Percentiles rank a stretch among this genome's conserved stretches.
phyloP scores from a whole-genome alignment of 2,113 vertebrate species.

The Chroicocephalus ridibundus region DNA sequence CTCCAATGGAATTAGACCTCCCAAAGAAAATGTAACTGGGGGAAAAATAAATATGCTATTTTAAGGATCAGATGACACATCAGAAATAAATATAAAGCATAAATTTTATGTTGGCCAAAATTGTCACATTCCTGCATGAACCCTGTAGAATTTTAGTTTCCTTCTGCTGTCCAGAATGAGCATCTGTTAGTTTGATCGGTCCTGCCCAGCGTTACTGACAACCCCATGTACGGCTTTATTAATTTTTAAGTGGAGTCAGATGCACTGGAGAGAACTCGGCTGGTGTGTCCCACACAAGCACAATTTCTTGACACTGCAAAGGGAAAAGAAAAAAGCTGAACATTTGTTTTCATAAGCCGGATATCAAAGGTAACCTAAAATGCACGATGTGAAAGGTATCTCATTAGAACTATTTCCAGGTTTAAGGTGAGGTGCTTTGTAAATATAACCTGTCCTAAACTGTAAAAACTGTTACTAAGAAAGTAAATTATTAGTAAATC shows the following conservation, averaged over 20 bases:
- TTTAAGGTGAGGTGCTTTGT: neutral
- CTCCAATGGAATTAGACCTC: neutral
- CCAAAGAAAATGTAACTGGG: neutral
- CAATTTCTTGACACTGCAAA: neutral
- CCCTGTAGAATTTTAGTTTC: neutral
- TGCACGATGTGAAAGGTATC: neutral
- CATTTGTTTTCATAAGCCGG: neutral
- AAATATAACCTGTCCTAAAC: neutral
- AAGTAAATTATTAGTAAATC: neutral
- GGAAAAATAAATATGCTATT: neutral
- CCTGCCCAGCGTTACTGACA: neutral
- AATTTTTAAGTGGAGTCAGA: conserved; percentile 16
- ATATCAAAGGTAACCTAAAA: neutral
- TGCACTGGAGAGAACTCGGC: neutral
- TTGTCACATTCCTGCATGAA: neutral
- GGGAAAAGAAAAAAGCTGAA: neutral
- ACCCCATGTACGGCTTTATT: neutral
- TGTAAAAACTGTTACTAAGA: neutral
- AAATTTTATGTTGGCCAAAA: neutral
- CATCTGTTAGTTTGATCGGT: neutral
- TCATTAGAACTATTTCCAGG: neutral
- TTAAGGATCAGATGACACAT: neutral
- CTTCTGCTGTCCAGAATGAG: neutral
- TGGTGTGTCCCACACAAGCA: neutral
- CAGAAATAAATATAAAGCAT: neutral